Conservation (phyloP, 2,888 invertebrate species). For the Melanotus villosus region DNA sequence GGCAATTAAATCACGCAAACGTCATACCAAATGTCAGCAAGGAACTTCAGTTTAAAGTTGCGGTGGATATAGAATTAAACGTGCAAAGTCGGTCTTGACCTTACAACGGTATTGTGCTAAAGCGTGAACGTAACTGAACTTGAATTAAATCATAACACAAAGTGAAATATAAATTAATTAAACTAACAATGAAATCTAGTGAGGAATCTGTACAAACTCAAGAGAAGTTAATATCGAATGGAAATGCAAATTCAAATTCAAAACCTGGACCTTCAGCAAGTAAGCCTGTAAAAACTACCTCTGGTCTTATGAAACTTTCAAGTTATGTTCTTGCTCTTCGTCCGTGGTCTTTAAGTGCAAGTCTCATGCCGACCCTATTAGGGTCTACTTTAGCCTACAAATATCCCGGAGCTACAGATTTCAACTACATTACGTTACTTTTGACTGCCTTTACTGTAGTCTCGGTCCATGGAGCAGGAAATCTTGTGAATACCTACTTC, state of each 20-base stretch:
- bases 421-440: slow-evolving; percentile 84
- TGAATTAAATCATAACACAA: no score
- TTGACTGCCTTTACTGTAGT: slow-evolving; percentile 89
- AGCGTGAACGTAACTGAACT: background rate
- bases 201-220: slow-evolving; percentile 27
- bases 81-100: background rate
- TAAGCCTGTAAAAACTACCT: slow-evolving; percentile 37
- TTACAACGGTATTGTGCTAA: background rate
- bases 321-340: slow-evolving; percentile 90
- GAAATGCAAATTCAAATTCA: slow-evolving; percentile 35
- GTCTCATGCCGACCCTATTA: slow-evolving; percentile 90
- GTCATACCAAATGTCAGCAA: background rate
- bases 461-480: slow-evolving; percentile 96
- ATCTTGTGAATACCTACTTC: slow-evolving; percentile 96
- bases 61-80: background rate
- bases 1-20: background rate
- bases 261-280: slow-evolving; percentile 5
- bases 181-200: slow-evolving; percentile 23
- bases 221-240: slow-evolving; percentile 44
- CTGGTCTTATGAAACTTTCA: slow-evolving; percentile 86
- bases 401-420: slow-evolving; percentile 80
- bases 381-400: slow-evolving; percentile 93
- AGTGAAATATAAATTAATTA: background rate
- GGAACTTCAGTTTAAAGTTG: background rate
- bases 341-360: slow-evolving; percentile 95